Evolutionary conservation across 2,113 vertebrate species (phyloP).

Genomic region (Bettongia penicillata): DNA sequence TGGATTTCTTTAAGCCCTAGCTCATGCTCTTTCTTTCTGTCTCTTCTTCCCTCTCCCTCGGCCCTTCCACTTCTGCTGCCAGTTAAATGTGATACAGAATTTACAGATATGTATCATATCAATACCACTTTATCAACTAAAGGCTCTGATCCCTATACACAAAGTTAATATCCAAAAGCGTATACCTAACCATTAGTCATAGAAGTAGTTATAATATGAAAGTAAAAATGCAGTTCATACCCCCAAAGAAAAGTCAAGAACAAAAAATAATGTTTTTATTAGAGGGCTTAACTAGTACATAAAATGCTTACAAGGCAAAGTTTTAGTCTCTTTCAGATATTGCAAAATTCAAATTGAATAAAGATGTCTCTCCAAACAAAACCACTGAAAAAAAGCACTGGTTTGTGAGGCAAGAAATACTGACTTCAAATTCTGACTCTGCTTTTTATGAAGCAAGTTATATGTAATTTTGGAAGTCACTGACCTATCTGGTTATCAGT

Average conservation of each 20-base stretch:
- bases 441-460: neutral
- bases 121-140: constrained; percentile 4
- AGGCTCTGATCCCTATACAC: neutral
- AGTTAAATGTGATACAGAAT: constrained; percentile 10
- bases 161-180: neutral
- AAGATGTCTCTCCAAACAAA: neutral
- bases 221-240: neutral
- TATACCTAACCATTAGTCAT: neutral
- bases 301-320: neutral
- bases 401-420: neutral
- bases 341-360: constrained; percentile 21
- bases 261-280: neutral
- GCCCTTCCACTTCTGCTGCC: neutral
- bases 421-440: neutral
- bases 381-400: neutral
- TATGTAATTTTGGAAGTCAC: neutral
- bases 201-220: neutral
- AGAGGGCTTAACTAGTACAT: neutral
- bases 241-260: neutral
- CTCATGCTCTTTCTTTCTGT: no score
- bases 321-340: neutral
- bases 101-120: neutral
- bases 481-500: neutral
- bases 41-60: neutral
- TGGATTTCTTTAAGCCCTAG: neutral